These are phyloP conservation scores for Lithobates sylvaticus DNA, from an alignment of 2,797 vertebrate genomes.

Conservation along the genomic window DNA sequence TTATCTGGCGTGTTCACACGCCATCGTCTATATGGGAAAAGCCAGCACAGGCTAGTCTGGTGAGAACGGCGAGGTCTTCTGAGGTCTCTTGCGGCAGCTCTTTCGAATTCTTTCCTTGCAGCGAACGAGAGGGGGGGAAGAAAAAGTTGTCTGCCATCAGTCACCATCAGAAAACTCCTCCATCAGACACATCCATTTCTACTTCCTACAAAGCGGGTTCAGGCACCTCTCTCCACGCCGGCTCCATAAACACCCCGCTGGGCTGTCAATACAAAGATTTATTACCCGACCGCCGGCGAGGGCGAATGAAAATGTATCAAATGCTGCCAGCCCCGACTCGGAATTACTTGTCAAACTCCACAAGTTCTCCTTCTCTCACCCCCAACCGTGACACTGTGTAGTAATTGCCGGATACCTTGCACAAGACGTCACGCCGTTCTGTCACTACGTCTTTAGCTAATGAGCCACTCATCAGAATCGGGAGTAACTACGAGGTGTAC, in stretches of 20 bases:
- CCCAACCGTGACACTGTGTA: conserved; percentile 59
- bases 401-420: conserved; percentile 67
- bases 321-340: conserved; percentile 67
- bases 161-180: conserved; percentile 53
- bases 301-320: conserved; percentile 74
- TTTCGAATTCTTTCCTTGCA: conserved; percentile 22
- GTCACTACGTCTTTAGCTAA: conserved; percentile 60
- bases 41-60: neutral
- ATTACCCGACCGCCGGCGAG: conserved; percentile 74
- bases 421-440: neutral
- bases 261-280: conserved; percentile 83
- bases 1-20: too few relatives aligned
- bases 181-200: conserved; percentile 33
- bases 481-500: neutral
- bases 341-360: conserved; percentile 71
- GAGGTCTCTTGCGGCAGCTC: neutral
- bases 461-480: conserved; percentile 29
- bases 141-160: conserved; percentile 11
- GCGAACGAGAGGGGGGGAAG: too few relatives aligned
- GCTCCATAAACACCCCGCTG: conserved; percentile 56
- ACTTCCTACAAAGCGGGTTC: conserved; percentile 61
- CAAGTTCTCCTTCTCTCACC: conserved; percentile 42
- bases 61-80: neutral
- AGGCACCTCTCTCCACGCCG: conserved; percentile 45
- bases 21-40: too few relatives aligned